A percentile compares a stretch with the other conserved stretches of the same genome.
Evolutionary conservation across 2,888 invertebrate species (phyloP).

Genomic region (Capitulum mitella): DNA sequence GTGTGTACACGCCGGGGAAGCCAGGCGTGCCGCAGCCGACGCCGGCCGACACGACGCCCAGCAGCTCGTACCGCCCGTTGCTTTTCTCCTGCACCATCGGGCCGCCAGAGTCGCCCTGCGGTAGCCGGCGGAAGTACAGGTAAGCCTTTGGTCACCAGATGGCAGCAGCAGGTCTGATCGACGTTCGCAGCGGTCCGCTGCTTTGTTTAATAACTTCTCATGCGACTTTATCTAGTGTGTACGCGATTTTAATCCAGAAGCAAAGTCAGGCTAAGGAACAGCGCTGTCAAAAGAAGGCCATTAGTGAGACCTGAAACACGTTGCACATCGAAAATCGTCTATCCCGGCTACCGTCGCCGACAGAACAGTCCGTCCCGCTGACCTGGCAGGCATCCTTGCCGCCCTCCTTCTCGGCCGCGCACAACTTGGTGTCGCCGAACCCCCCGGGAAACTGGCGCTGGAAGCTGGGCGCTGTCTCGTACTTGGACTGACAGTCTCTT

Average conservation of each 20-base stretch:
- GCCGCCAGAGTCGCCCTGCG: constrained; percentile 31
- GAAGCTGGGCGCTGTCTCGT: constrained; percentile 18
- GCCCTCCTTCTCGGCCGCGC: constrained; percentile 35
- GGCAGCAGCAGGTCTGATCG: no score
- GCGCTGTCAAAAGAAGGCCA: neutral
- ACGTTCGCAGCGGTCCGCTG: no score
- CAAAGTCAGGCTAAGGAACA: no score
- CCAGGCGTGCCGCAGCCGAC: constrained; percentile 33
- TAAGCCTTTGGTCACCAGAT: neutral
- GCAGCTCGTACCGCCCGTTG: constrained; percentile 2
- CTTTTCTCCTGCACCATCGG: constrained; percentile 29
- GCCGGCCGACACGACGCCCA: constrained; percentile 34
- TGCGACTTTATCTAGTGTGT: no score
- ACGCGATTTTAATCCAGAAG: no score
- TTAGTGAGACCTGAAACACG: no score
- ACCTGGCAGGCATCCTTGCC: constrained; percentile 32
- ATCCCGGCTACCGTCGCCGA: no score
- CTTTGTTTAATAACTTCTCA: no score
- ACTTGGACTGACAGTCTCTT: constrained; percentile 30
- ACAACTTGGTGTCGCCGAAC: constrained; percentile 33
- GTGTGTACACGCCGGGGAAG: constrained; percentile 34
- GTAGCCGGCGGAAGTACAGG: neutral
- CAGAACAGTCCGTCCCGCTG: no score
- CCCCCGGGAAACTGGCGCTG: constrained; percentile 2
- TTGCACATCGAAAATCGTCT: no score